Percentiles rank a stretch among this genome's conserved stretches.
Evolutionary conservation across 2,888 invertebrate species (phyloP).

Genomic region (Ariolimax columbianus): DNA sequence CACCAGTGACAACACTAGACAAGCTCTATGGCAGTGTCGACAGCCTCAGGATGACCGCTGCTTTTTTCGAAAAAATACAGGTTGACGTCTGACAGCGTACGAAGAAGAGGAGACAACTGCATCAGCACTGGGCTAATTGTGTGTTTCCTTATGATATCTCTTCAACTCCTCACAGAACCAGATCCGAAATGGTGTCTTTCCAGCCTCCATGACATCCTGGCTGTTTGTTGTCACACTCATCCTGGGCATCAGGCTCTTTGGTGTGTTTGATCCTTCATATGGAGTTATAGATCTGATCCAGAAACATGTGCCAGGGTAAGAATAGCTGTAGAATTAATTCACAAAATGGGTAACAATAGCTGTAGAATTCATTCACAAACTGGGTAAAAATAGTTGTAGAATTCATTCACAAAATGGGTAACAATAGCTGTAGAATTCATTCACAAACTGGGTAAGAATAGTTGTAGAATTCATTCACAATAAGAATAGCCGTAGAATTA

Average conservation of each 20-base stretch:
- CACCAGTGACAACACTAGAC: too few species aligned
- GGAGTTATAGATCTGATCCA: constrained; percentile 88
- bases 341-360: background rate
- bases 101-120: too few species aligned
- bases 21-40: too few species aligned
- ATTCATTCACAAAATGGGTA: too few species aligned
- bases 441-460: constrained; percentile 63
- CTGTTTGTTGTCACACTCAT: constrained; percentile 90
- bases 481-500: background rate
- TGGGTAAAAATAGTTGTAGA: too few species aligned
- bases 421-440: too few species aligned
- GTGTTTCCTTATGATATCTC: background rate
- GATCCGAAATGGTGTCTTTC: constrained; percentile 95
- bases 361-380: background rate
- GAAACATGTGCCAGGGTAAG: constrained; percentile 80
- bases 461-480: background rate
- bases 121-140: too few species aligned
- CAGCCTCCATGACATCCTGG: constrained; percentile 93
- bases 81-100: too few species aligned
- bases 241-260: constrained; percentile 86
- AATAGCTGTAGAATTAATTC: background rate
- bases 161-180: constrained; percentile 86
- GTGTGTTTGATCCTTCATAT: constrained; percentile 87
- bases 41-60: too few species aligned
- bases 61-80: too few species aligned